Evolutionary conservation across 2,113 vertebrate species (phyloP), one percentile per base, ranked within the genome.

Genomic region (Apteryx mantelli): DNA sequence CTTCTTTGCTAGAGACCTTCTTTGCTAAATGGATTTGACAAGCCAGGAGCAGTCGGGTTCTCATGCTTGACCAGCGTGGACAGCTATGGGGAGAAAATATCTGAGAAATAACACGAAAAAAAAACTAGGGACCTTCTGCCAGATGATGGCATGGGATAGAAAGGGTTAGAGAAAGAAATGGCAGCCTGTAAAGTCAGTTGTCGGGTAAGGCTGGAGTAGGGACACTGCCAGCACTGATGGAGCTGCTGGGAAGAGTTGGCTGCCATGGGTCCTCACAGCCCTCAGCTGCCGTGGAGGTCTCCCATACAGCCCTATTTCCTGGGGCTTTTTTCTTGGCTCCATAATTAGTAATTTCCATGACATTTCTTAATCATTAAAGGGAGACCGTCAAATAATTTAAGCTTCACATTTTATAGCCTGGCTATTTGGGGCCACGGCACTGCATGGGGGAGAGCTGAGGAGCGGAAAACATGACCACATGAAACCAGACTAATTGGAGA

Each of bases 331-430:
- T 34, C 48, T 32, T 1, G 3, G n/a, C 0, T 1, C 52, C 38
- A 13, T 0, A 0, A 61, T 26, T 46, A 74, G 44, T 26, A 30
- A 58, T 69, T 83, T 86, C 63, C 17, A 9, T 22, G 22, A 53
- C 2, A 1, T n/a, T 92, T 24, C 32, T 56, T 69, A 77, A 81
- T 58, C 42, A 52, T 7, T 3, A 66, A 75, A 86, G 13, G 46
- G n/a, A 3, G 5, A 71, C 55, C 74, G 60, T 50, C 50, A 86
- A 78, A 81, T 78, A 86, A 70, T 93, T 91, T 76, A 70, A 92
- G 44, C 7, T 82, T 44, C 13, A 32, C 0, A 0, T 56, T 40
- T 28, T 78, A 55, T 10, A 82, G 38, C 7, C 52, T 1, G 2
- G 52, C n/a, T 92, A 36, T 71, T 69, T 60, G 19, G 58, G 26